Percentiles rank a stretch among this genome's conserved stretches.
Conservation (phyloP, 92 coral and sea anemone genomes). For the Porites rus region DNA sequence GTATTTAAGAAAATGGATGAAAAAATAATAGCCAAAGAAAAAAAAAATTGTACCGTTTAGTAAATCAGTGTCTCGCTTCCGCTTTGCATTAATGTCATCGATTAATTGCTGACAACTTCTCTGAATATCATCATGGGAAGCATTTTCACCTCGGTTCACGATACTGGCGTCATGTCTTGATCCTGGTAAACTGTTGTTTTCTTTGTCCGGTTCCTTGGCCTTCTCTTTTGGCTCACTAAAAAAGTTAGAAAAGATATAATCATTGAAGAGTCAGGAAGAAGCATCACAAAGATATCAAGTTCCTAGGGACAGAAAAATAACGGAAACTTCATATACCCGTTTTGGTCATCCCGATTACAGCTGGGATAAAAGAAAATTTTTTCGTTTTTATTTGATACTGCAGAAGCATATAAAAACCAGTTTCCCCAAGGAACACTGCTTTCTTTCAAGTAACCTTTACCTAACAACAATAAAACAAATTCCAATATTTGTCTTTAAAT, state of each 20-base stretch:
- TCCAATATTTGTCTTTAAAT: too few species aligned
- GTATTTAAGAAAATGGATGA: not conserved
- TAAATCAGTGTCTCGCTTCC: conserved; percentile 94
- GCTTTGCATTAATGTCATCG: conserved; percentile 93
- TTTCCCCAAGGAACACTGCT: too few species aligned
- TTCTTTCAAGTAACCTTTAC: too few species aligned
- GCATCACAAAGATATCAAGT: too few species aligned
- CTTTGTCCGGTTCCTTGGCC: conserved; percentile 39
- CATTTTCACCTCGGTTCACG: not conserved
- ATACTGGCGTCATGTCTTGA: conserved; percentile 7
- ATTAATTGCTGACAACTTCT: conserved; percentile 91
- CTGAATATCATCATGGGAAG: conserved; percentile 85
- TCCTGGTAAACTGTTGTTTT: not conserved
- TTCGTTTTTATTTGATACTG: too few species aligned
- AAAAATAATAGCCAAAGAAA: not conserved
- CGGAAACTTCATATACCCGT: too few species aligned
- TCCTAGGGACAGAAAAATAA: too few species aligned
- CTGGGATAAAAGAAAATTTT: too few species aligned
- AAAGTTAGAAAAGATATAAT: not conserved
- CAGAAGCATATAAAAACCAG: too few species aligned
- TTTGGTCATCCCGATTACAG: too few species aligned
- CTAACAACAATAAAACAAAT: too few species aligned
- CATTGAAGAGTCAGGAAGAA: not conserved
- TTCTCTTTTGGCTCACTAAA: conserved; percentile 44
- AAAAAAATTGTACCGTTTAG: conserved; percentile 69